Conservation (phyloP, 2,113 vertebrate species). For the Trogon melanurus region DNA sequence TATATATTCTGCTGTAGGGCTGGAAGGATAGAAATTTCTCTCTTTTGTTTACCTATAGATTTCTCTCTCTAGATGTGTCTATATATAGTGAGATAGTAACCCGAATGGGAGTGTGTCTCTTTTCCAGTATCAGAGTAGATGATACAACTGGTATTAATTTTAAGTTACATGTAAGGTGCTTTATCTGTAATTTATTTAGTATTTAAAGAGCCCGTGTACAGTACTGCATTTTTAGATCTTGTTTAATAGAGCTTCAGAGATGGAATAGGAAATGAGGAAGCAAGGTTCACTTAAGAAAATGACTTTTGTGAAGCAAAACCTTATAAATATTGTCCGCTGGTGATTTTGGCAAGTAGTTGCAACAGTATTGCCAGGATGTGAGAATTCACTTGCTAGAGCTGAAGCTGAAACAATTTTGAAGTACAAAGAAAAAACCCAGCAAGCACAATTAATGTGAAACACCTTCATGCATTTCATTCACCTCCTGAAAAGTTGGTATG, state of each 20-base stretch:
- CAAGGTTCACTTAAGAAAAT: background rate
- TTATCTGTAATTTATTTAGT: background rate
- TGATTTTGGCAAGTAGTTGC: background rate
- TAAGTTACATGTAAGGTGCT: background rate
- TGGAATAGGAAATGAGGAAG: background rate
- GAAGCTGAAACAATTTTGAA: background rate
- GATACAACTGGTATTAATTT: background rate
- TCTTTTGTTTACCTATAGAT: background rate
- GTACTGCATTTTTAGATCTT: background rate
- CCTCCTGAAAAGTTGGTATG: background rate
- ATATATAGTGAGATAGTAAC: background rate
- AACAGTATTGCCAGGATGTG: background rate
- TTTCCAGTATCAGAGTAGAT: background rate
- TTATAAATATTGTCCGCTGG: background rate
- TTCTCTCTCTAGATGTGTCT: background rate
- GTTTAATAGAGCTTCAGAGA: background rate
- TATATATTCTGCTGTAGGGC: background rate
- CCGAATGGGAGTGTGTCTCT: fast-evolving
- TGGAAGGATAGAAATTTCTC: background rate
- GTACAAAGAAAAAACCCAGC: fast-evolving
- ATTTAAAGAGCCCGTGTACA: background rate
- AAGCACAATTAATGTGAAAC: background rate
- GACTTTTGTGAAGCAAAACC: background rate
- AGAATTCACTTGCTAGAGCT: background rate
- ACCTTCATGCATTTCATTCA: background rate